These are phyloP conservation scores for Dreissena polymorpha DNA, from an alignment of 1,140 invertebrate species.

Conservation along the genomic window DNA sequence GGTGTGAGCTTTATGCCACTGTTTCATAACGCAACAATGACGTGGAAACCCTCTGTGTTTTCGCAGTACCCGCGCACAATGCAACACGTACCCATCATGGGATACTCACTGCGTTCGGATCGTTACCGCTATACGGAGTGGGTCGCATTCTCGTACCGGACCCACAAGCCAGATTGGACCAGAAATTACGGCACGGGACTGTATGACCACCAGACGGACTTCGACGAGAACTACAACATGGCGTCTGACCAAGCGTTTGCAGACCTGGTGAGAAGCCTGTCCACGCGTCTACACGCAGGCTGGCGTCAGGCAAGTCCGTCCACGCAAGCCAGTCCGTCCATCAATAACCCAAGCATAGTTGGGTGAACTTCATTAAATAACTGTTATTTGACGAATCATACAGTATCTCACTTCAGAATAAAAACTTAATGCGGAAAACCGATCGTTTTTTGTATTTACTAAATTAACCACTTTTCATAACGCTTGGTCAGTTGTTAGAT, in stretches of 20 bases:
- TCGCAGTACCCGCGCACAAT: constrained; percentile 90
- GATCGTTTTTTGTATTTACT: too few relatives aligned
- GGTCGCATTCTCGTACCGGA: constrained; percentile 79
- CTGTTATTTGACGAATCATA: too few relatives aligned
- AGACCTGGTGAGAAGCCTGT: too few relatives aligned
- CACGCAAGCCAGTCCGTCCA: too few relatives aligned
- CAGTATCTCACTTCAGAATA: too few relatives aligned
- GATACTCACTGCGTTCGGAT: constrained; percentile 85
- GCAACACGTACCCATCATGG: constrained; percentile 88
- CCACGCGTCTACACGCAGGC: too few relatives aligned
- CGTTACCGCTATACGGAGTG: constrained; percentile 89
- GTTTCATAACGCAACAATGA: constrained; percentile 56
- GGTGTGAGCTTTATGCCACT: constrained; percentile 85
- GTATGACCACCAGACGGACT: constrained; percentile 83
- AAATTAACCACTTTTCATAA: too few relatives aligned
- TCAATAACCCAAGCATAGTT: too few relatives aligned
- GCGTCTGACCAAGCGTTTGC: constrained; percentile 67
- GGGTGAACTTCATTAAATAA: too few relatives aligned
- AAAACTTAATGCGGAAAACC: too few relatives aligned
- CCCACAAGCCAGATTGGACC: constrained; percentile 83
- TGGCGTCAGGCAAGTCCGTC: too few relatives aligned
- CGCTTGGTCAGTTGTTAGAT: too few relatives aligned
- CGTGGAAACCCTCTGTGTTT: constrained; percentile 81
- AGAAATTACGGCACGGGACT: constrained; percentile 82
- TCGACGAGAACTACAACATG: constrained; percentile 86